Conservation (phyloP, 2,113 vertebrate species). For the Lontra canadensis region DNA sequence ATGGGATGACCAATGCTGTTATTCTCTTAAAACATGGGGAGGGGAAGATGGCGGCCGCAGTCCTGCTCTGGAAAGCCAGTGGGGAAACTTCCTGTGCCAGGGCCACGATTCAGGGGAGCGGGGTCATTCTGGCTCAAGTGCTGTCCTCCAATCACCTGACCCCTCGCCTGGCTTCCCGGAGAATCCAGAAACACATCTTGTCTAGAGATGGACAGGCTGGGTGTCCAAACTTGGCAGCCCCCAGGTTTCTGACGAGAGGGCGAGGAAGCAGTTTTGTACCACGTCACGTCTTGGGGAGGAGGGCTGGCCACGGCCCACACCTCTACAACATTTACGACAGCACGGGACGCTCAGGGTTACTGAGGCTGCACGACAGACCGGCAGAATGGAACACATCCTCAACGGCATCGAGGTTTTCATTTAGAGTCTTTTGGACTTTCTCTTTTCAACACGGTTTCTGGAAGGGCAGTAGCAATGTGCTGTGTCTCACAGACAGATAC, state of each 20-base stretch:
- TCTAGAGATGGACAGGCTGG: neutral
- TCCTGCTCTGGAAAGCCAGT: neutral
- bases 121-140: neutral
- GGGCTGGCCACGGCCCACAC: constrained; percentile 92
- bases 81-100: neutral
- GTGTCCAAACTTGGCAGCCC: constrained; percentile 72
- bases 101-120: neutral
- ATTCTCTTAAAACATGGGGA: accelerated
- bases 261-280: constrained; percentile 83
- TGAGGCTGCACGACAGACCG: constrained; percentile 91
- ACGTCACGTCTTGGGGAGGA: constrained; percentile 88
- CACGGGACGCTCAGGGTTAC: constrained; percentile 90
- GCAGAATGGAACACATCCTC: constrained; percentile 91
- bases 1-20: neutral
- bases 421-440: constrained; percentile 96
- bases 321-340: constrained; percentile 92
- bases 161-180: neutral
- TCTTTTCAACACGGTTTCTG: constrained; percentile 84
- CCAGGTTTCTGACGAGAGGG: constrained; percentile 82
- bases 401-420: constrained; percentile 82
- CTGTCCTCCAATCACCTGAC: neutral
- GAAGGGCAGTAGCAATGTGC: constrained; percentile 82
- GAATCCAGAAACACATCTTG: neutral
- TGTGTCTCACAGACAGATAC: constrained; percentile 93
- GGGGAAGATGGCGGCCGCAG: neutral